These are phyloP conservation scores for Liposcelis brunnea DNA, from an alignment of 2,888 invertebrate species.

Conservation along the genomic window DNA sequence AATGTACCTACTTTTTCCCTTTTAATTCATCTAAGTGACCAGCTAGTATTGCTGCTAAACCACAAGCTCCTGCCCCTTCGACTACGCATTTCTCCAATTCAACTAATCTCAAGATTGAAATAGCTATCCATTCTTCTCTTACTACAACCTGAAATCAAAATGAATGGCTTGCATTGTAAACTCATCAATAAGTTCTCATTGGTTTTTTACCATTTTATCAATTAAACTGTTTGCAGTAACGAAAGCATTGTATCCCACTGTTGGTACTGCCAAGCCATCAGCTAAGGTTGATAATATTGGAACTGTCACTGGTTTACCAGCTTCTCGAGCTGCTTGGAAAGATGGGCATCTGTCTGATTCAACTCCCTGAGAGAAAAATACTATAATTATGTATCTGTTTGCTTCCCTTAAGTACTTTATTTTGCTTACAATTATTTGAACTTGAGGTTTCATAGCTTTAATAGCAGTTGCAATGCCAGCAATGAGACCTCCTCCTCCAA, in stretches of 20 bases:
- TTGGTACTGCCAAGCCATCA: constrained; percentile 77
- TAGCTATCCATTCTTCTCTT: constrained; percentile 66
- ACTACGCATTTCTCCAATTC: constrained; percentile 80
- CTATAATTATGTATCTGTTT: constrained; percentile 7
- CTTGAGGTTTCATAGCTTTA: constrained; percentile 66
- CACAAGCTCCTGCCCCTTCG: constrained; percentile 78
- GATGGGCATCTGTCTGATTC: constrained; percentile 86
- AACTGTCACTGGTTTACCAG: constrained; percentile 48
- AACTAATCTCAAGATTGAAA: constrained; percentile 58
- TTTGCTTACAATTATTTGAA: constrained; percentile 65
- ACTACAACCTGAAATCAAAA: constrained; percentile 40
- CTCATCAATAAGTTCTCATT: no score
- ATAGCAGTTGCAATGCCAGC: constrained; percentile 82
- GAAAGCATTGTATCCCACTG: constrained; percentile 72
- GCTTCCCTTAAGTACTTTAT: neutral
- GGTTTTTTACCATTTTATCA: constrained; percentile 49
- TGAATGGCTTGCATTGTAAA: constrained; percentile 1
- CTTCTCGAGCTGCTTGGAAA: constrained; percentile 54
- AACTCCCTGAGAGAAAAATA: constrained; percentile 45
- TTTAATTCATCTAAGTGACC: constrained; percentile 62
- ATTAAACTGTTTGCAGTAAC: constrained; percentile 51
- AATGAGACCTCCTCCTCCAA: constrained; percentile 85
- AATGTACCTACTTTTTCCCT: constrained; percentile 63
- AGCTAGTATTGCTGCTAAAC: constrained; percentile 68
- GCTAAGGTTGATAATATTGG: constrained; percentile 59